Evolutionary conservation across 2,888 invertebrate genomes (phyloP), one percentile per base, ranked within the genome.

Genomic region (Callosobruchus maculatus): DNA sequence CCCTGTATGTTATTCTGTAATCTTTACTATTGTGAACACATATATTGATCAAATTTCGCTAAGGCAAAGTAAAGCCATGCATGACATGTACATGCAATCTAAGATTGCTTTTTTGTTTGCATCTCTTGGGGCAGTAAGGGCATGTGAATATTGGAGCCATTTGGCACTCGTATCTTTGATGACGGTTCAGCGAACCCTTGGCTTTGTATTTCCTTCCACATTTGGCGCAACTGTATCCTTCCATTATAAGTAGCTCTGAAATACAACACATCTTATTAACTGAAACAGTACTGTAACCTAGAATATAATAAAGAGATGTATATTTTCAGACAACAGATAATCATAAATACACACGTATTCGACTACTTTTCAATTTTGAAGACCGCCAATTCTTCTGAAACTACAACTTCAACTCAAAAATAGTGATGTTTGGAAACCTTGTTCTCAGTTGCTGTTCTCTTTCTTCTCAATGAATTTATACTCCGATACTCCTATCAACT

Each of bases 71-170:
- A 49, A 18, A 49, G 13, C 13, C 49, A 49, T 49, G 49, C 49
- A 49, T 49, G 13, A 49, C 49, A 49, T 49, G 49, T 49, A 49
- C 49, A 77, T 90, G 90, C 21, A 88, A 83, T 75, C 87, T 83
- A n/a, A 90, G 82, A 79, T 89, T 89, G 78, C 88, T 88, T 78
- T 88, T 89, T 81, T 89, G 89, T 79, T 88, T 83, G 77, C 82
- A 85, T 75, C 80, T 81, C 76, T 80, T 88, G 74, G 85, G 85
- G 76, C 89, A 89, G 67, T 88, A 82, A 7, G 85, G 85, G 75
- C 89, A 89, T 75, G 88, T 86, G 78, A 89, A 89, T 77, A 88
- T 86, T 0, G 88, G 88, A 73, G 82, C 82, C 13, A 83, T 82
- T 3, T 84, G 84, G 75, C 85, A 85, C 73, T 84, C 85, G 75